A percentile compares a stretch with the other conserved stretches of the same genome.
Conservation (phyloP, 2,797 vertebrate genomes). For the Tenualosa ilisha region DNA sequence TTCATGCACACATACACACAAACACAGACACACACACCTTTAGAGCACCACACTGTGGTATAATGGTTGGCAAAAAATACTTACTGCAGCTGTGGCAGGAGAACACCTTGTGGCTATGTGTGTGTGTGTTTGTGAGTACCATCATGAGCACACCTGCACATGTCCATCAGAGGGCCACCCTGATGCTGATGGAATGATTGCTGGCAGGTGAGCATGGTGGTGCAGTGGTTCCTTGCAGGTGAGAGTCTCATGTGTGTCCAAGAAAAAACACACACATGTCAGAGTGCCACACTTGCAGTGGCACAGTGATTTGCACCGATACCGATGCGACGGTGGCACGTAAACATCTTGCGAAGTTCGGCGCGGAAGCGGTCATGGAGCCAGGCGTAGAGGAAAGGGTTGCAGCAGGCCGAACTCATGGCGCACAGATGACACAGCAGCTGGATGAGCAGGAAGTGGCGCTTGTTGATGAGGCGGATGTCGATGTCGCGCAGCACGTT, state of each 20-base stretch:
- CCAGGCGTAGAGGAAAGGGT: conserved; percentile 87
- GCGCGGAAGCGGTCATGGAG: conserved; percentile 82
- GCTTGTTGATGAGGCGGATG: conserved; percentile 82
- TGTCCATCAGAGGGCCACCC: too few species aligned
- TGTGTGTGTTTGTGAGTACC: too few species aligned
- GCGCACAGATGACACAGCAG: conserved; percentile 85
- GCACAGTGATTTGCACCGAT: conserved; percentile 63
- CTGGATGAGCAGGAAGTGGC: conserved; percentile 82
- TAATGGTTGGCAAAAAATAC: too few species aligned
- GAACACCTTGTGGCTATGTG: too few species aligned
- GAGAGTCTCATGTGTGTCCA: too few species aligned
- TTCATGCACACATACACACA: not conserved
- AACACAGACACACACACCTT: not conserved
- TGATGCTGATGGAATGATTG: too few species aligned
- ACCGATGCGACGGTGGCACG: conserved; percentile 66
- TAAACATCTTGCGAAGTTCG: conserved; percentile 73
- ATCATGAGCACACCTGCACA: too few species aligned
- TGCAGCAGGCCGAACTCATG: conserved; percentile 85
- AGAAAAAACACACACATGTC: not conserved
- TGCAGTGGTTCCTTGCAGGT: too few species aligned
- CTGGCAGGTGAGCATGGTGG: too few species aligned
- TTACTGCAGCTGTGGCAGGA: too few species aligned
- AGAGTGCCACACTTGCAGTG: conserved; percentile 59
- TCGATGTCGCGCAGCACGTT: conserved; percentile 85
- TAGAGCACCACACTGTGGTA: conserved; percentile 44